These are phyloP conservation scores for Sarcophaga peregrina DNA, from an alignment of 1,140 invertebrate genomes.

Conservation along the genomic window DNA sequence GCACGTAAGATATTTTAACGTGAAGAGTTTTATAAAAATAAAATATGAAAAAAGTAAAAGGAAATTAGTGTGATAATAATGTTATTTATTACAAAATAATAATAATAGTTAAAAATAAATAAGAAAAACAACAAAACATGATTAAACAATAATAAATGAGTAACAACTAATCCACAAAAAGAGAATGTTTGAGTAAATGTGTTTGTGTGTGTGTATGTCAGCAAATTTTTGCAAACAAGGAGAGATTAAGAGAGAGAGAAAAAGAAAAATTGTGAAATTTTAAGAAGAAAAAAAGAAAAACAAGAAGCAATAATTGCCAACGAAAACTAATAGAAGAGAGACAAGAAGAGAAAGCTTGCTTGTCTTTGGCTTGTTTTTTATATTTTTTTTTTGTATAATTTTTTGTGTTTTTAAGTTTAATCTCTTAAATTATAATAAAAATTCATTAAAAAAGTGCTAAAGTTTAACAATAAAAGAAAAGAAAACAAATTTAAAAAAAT, in stretches of 20 bases:
- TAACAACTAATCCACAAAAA: neutral
- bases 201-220: neutral
- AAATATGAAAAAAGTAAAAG: too few species aligned
- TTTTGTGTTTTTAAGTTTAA: neutral
- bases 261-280: neutral
- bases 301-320: neutral
- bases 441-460: too few species aligned
- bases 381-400: neutral
- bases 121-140: neutral
- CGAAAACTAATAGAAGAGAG: neutral
- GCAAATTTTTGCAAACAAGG: too few species aligned
- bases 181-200: neutral
- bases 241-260: neutral
- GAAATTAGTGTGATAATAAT: too few species aligned
- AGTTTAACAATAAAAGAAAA: too few species aligned
- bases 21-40: too few species aligned
- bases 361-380: neutral
- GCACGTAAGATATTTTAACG: neutral
- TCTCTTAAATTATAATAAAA: too few species aligned
- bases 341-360: constrained; percentile 4
- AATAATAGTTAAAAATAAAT: neutral
- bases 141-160: neutral
- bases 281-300: neutral
- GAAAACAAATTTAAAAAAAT: neutral
- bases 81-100: too few species aligned